A percentile compares a stretch with the other conserved stretches of the same genome.
Evolutionary conservation across 2,888 invertebrate species (phyloP).

Genomic region (Acleris cristana): DNA sequence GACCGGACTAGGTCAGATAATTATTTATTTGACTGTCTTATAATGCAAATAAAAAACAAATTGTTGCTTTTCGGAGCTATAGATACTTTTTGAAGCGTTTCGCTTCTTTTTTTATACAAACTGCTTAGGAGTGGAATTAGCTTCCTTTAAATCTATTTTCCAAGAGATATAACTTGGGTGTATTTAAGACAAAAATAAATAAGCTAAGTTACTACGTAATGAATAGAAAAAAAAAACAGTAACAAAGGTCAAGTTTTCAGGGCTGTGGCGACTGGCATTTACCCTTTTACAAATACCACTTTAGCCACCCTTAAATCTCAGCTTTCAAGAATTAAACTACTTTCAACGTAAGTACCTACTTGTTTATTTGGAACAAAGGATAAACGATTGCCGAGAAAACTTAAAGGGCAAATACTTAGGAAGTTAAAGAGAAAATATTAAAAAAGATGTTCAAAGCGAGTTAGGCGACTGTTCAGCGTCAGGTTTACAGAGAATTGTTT

Average conservation of each 20-base stretch:
- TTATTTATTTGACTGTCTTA: too few species aligned
- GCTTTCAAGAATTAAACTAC: constrained; percentile 25
- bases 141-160: too few species aligned
- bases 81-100: too few species aligned
- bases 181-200: too few species aligned
- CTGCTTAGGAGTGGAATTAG: too few species aligned
- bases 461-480: constrained; percentile 6
- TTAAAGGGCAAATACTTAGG: constrained; percentile 31
- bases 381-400: constrained; percentile 14
- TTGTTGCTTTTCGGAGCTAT: too few species aligned
- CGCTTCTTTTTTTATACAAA: too few species aligned
- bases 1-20: too few species aligned
- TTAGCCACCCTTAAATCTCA: constrained; percentile 12
- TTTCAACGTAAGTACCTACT: constrained; percentile 21
- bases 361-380: constrained; percentile 18
- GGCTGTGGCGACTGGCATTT: constrained; percentile 22
- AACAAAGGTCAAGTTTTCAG: constrained; percentile 17
- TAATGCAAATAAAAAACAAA: too few species aligned
- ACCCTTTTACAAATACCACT: constrained; percentile 26
- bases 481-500: constrained; percentile 19
- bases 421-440: constrained; percentile 23
- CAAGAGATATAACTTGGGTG: too few species aligned
- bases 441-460: constrained; percentile 19
- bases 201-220: background rate
- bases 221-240: background rate